These are phyloP conservation scores for Pomacea canaliculata DNA, from an alignment of 2,888 invertebrate species.

Conservation along the genomic window DNA sequence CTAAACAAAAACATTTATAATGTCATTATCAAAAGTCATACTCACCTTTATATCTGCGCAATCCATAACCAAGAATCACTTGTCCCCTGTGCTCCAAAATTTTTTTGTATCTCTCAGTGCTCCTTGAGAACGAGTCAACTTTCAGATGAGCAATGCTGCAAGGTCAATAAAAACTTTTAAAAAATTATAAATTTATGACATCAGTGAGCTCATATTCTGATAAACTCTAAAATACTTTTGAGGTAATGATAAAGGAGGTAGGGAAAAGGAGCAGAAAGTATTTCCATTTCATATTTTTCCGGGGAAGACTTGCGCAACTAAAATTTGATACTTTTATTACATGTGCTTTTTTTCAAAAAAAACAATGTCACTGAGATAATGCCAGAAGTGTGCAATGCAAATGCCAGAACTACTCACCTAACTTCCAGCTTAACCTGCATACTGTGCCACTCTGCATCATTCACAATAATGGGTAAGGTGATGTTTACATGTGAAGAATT, in stretches of 20 bases:
- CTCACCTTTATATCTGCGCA: conserved; percentile 47
- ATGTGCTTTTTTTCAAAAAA: no score
- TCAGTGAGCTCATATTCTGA: no score
- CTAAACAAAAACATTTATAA: no score
- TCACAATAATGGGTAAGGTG: conserved; percentile 46
- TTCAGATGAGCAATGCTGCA: conserved; percentile 48
- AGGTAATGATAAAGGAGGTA: no score
- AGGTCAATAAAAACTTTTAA: background rate
- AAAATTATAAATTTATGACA: background rate
- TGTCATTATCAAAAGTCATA: background rate
- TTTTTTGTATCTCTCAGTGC: conserved; percentile 37
- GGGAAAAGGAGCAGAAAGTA: no score
- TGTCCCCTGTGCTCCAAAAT: conserved; percentile 42
- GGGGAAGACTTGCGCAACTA: no score
- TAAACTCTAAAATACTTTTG: no score
- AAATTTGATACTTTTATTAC: no score
- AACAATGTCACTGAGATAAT: no score
- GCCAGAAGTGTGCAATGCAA: no score
- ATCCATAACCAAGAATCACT: conserved; percentile 52
- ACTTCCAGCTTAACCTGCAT: conserved; percentile 46
- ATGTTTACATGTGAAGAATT: conserved; percentile 42
- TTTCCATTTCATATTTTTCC: no score
- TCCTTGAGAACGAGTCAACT: conserved; percentile 48
- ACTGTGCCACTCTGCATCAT: conserved; percentile 53
- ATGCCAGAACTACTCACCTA: conserved; percentile 37